These are phyloP conservation scores for Tribolium castaneum DNA, from an alignment of 1,140 invertebrate genomes.

Conservation along the genomic window DNA sequence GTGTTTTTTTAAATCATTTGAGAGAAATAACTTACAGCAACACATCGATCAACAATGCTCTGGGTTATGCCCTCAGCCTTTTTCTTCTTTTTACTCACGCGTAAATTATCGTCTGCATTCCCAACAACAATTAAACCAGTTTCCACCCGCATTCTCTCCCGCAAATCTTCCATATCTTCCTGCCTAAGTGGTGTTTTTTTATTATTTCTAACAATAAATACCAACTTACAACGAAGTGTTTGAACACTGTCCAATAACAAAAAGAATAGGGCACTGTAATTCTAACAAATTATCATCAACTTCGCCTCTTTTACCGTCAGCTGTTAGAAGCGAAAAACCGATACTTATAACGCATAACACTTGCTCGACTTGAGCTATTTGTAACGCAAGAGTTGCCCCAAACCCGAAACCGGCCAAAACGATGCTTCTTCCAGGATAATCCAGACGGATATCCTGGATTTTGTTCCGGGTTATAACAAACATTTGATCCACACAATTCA, in stretches of 20 bases:
- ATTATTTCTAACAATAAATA: background rate
- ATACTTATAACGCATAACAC: conserved; percentile 83
- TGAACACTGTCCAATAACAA: conserved; percentile 84
- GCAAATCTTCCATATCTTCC: conserved; percentile 82
- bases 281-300: conserved; percentile 83
- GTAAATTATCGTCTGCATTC: conserved; percentile 81
- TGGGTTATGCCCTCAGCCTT: conserved; percentile 82
- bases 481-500: conserved; percentile 75
- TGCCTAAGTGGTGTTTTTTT: conserved; percentile 63
- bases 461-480: conserved; percentile 76
- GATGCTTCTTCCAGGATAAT: conserved; percentile 77
- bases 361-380: conserved; percentile 73
- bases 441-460: conserved; percentile 76
- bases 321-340: conserved; percentile 82
- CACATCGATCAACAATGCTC: conserved; percentile 82
- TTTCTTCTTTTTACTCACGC: conserved; percentile 78
- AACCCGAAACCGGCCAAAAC: conserved; percentile 82
- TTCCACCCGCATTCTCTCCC: conserved; percentile 80
- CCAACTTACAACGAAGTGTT: conserved; percentile 63
- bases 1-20: background rate
- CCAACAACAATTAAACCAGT: conserved; percentile 85
- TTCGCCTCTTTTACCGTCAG: conserved; percentile 80
- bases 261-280: conserved; percentile 79
- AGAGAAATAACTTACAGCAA: conserved; percentile 68
- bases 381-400: conserved; percentile 78